Conservation (phyloP, 2,888 invertebrate species). For the Lasiommata megera region DNA sequence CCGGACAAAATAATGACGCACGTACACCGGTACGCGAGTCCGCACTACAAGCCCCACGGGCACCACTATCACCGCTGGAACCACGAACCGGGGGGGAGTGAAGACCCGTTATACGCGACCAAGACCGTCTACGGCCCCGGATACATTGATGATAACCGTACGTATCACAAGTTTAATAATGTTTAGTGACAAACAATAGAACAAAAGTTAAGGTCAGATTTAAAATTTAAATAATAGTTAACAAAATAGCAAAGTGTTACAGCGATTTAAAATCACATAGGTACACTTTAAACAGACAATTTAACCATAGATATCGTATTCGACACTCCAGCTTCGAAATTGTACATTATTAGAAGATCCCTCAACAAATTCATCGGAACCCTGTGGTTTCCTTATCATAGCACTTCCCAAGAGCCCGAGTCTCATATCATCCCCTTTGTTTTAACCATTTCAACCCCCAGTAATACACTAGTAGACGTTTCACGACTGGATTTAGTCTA, state of each 20-base stretch:
- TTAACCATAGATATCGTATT: conserved; percentile 81
- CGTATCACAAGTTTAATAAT: conserved; percentile 61
- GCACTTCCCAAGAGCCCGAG: conserved; percentile 31
- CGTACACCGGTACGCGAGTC: conserved; percentile 76
- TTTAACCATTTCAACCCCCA: conserved; percentile 30
- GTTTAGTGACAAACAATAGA: conserved; percentile 40
- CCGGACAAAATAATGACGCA: conserved; percentile 78
- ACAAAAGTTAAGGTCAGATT: conserved; percentile 8
- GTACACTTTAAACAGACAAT: conserved; percentile 55
- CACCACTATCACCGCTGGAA: conserved; percentile 76
- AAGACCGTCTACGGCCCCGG: conserved; percentile 80
- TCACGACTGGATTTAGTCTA: conserved; percentile 31
- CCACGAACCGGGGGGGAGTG: conserved; percentile 77
- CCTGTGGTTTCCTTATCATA: conserved; percentile 35
- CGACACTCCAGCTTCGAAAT: conserved; percentile 61
- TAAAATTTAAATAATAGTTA: conserved; percentile 4
- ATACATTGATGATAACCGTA: conserved; percentile 80
- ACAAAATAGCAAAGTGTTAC: neutral
- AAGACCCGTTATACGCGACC: conserved; percentile 76
- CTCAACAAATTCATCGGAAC: conserved; percentile 33
- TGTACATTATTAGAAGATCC: conserved; percentile 57
- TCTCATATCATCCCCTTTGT: conserved; percentile 34
- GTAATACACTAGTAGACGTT: conserved; percentile 28
- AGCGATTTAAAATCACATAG: conserved; percentile 34
- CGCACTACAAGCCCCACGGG: conserved; percentile 76